Base-by-base conservation (phyloP, 2,888 invertebrate genomes). In the Eupithecia inturbata region DNA sequence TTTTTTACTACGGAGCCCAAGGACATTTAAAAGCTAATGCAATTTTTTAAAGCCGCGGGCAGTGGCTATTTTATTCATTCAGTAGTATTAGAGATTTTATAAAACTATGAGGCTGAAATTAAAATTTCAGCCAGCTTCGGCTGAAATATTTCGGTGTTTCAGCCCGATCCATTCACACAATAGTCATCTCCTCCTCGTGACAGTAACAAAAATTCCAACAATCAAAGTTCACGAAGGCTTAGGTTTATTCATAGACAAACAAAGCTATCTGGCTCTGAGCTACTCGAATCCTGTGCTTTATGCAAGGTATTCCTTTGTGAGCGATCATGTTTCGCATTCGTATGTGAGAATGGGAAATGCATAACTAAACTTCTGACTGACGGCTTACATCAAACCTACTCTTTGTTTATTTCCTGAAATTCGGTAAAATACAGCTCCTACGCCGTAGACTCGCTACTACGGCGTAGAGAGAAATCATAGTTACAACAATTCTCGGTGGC, bases 181-280 rank as follows among this genome's bases (percentile, higher is more conserved):
- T 19, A 45, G 19, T 3, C 22, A n/a, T 49, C n/a, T 49, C 22
- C 10, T 22, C n/a, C n/a, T n/a, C n/a, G 49, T 22, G n/a, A 49
- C 49, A n/a, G n/a, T 49, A 49, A 49, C 49, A n/a, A 10, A 22
- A n/a, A 49, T 49, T 49, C 49, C 0, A 22, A 53, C n/a, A 53
- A 22, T 53, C 57, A 26, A 26, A 57, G 57, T 57, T 26, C 57
- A 57, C 14, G 57, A 10, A 22, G 49, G 22, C 49, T 22, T 57
- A 57, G 57, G 26, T 57, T 57, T 26, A 57, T 57, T 57, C 14
- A 26, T 57, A 57, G 57, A 57, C 26, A 57, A 26, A 57, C 57
- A 57, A 57, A 57, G 57, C 57, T 57, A 53, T 53, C 53, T 53
- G 9, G 26, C 57, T 57, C 57, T 53, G 53, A 57, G 57, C 26